Conservation (phyloP, 2,888 invertebrate species). For the Drosophila multiciliata region DNA sequence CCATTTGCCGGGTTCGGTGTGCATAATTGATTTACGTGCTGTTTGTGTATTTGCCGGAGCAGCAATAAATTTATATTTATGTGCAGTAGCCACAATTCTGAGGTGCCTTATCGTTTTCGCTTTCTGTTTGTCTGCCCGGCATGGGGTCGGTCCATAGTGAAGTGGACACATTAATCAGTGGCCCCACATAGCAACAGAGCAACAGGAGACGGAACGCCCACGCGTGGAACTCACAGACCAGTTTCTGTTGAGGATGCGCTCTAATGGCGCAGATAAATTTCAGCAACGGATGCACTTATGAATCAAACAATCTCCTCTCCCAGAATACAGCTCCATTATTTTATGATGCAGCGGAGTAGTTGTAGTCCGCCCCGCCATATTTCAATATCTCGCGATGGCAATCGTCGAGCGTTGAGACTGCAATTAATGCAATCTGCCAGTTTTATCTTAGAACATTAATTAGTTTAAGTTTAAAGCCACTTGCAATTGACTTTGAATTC, state of each 20-base stretch:
- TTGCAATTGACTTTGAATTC: slow-evolving; percentile 41
- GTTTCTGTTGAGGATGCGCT: slow-evolving; percentile 52
- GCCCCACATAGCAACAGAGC: slow-evolving; percentile 16
- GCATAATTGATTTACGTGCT: slow-evolving; percentile 78
- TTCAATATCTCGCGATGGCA: slow-evolving; percentile 50
- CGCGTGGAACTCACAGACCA: slow-evolving; percentile 26
- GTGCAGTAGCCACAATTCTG: slow-evolving; percentile 52
- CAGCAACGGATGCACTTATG: slow-evolving; percentile 35
- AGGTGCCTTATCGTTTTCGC: slow-evolving; percentile 76
- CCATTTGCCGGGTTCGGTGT: slow-evolving; percentile 55
- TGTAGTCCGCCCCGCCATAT: slow-evolving; percentile 25
- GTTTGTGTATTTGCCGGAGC: slow-evolving; percentile 64
- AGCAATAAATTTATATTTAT: slow-evolving; percentile 60
- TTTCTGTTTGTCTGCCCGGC: slow-evolving; percentile 52
- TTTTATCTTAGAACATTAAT: slow-evolving; percentile 75
- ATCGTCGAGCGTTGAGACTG: slow-evolving; percentile 70
- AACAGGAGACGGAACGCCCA: slow-evolving; percentile 54
- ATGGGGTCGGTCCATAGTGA: slow-evolving; percentile 27
- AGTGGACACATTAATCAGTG: slow-evolving; percentile 72
- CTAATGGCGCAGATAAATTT: slow-evolving; percentile 65
- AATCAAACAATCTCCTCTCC: slow-evolving; percentile 41
- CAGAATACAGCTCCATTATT: slow-evolving; percentile 7
- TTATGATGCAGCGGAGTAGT: slow-evolving; percentile 21
- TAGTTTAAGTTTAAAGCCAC: slow-evolving; percentile 59
- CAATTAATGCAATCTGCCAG: slow-evolving; percentile 71